Evolutionary conservation across 2,113 vertebrate species (phyloP), one percentile per base, ranked within the genome.

Genomic region (Nyctereutes procyonoides): DNA sequence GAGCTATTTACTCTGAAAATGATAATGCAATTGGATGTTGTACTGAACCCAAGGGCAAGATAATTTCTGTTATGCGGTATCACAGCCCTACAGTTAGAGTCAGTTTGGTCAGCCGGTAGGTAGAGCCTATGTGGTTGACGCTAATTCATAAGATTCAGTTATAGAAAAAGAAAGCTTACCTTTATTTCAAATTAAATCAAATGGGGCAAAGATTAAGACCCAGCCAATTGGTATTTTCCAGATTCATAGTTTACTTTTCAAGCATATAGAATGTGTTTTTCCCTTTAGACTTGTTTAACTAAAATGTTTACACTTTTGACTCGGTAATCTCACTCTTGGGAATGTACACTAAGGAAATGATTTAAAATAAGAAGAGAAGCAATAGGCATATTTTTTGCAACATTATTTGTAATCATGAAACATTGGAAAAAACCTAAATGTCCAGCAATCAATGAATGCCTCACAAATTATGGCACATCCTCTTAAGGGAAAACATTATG

Each of bases 401-500:
- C 65, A 90, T 96, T 94, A 90, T 96, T 98, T 96, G 81, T 95
- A 94, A 93, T 96, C 92, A 94, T 3, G 51, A 96, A 96, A 95
- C 94, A 92, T 3, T 97, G 97, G 98, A 96, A 97, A 97, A 97
- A 97, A 96, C 95, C 97, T 95, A 98, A 98, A 97, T 98, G 85
- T 88, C 97, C 97, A 97, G 85, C 55, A 97, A 86, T 90, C 90
- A 92, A 96, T 92, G 92, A 95, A 79, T 90, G 76, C n/a, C 65
- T 97, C 77, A 90, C 84, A 96, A 96, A 97, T 96, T 84, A 85
- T 87, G 90, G 74, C 63, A 85, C 69, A 88, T 82, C 55, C 88
- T 97, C 89, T 90, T 97, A 88, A 95, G 98, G 88, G 94, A 92
- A 92, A 95, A 85, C 80, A 90, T 92, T 83, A 65, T 82, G 80